Percentiles rank a stretch among this genome's conserved stretches.
Evolutionary conservation across 2,113 vertebrate genomes (phyloP).

Genomic region (Otolemur garnettii): DNA sequence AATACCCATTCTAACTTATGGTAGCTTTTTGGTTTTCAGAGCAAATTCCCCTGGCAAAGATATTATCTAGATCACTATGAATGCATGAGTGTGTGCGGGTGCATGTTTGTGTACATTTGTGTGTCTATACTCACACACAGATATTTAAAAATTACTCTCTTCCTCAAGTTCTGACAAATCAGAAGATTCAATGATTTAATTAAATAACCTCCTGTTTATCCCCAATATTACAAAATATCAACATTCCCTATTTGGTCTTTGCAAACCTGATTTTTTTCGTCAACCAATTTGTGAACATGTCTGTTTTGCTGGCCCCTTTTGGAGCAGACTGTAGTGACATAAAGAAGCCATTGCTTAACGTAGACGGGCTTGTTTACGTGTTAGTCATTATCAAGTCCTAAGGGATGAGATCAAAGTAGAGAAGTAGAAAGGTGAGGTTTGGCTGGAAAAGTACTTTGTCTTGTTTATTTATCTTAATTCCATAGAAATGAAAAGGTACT

Average conservation of each 20-base stretch:
- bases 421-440: neutral
- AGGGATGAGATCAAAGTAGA: conserved; percentile 34
- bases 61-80: neutral
- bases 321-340: neutral
- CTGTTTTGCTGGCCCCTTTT: neutral
- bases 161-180: conserved; percentile 33
- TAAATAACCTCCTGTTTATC: neutral
- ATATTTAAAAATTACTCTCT: conserved; percentile 49
- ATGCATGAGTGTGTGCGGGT: neutral
- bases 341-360: conserved; percentile 32
- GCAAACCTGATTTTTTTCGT: conserved; percentile 9
- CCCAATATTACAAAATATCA: conserved; percentile 49
- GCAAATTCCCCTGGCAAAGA: conserved; percentile 16
- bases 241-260: neutral
- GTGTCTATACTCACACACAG: neutral
- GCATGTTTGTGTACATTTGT: neutral
- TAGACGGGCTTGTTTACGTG: neutral
- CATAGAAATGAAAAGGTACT: neutral
- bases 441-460: neutral
- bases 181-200: conserved; percentile 27
- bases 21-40: conserved; percentile 58
- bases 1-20: conserved; percentile 18
- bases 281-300: neutral
- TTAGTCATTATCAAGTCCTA: conserved; percentile 13
- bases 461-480: conserved; percentile 27